phyloP scores from a whole-genome alignment of 2,888 invertebrate species.

The Tricholauxania praeusta region DNA sequence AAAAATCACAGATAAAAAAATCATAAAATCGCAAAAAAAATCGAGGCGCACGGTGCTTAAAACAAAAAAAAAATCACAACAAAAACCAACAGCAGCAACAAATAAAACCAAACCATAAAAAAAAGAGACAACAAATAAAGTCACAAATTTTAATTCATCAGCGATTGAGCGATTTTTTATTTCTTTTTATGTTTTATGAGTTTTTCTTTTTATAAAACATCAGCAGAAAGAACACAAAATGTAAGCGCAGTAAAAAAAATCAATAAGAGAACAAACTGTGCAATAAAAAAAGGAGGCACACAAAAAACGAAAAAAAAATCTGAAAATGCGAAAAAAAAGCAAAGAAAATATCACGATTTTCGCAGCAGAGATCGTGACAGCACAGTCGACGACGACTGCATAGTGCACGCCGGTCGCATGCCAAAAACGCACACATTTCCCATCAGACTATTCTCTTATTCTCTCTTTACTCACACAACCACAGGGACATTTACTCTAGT shows the following conservation, averaged over 20 bases:
- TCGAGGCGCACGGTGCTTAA: constrained; percentile 36
- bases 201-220: constrained; percentile 16
- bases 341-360: constrained; percentile 37
- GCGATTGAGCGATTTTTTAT: constrained; percentile 14
- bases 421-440: constrained; percentile 21
- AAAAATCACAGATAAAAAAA: background rate
- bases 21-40: constrained; percentile 16
- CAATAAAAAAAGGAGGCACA: constrained; percentile 6
- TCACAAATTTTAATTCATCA: constrained; percentile 29
- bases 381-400: constrained; percentile 16
- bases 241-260: constrained; percentile 13
- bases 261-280: constrained; percentile 29
- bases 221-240: constrained; percentile 26
- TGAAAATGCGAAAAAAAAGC: constrained; percentile 36
- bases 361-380: constrained; percentile 21
- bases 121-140: constrained; percentile 18
- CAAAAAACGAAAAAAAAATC: background rate
- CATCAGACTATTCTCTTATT: too few species aligned
- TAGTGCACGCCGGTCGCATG: constrained; percentile 34
- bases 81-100: constrained; percentile 19
- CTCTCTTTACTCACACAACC: too few species aligned
- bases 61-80: constrained; percentile 25
- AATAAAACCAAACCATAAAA: constrained; percentile 18
- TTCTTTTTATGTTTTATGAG: background rate
- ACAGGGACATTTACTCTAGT: too few species aligned